These are phyloP conservation scores for Cydia splendana DNA, from an alignment of 1,140 invertebrate species.

Conservation along the genomic window DNA sequence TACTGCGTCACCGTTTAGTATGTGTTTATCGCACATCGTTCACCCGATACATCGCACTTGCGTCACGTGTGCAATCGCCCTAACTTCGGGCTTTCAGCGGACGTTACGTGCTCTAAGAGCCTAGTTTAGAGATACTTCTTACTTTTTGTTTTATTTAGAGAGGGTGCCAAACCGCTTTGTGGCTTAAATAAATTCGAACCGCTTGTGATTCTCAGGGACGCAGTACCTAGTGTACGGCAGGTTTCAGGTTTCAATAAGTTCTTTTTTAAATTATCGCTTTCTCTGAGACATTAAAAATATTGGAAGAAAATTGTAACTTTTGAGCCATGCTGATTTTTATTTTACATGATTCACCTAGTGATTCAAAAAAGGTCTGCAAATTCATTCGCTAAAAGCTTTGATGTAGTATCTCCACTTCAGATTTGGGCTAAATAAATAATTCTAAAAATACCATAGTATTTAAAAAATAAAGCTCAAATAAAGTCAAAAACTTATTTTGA, in stretches of 20 bases:
- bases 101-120: constrained; percentile 30
- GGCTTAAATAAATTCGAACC: constrained; percentile 27
- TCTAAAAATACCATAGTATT: no score
- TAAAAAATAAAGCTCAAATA: no score
- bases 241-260: not conserved
- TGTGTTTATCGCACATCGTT: constrained; percentile 29
- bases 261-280: not conserved
- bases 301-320: no score
- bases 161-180: constrained; percentile 21
- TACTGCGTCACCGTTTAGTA: not conserved
- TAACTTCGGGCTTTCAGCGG: constrained; percentile 27
- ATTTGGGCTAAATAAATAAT: no score
- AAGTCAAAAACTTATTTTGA: no score
- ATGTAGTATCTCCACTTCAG: no score
- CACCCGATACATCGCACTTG: constrained; percentile 29
- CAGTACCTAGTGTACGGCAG: not conserved
- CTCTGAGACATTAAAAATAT: not conserved
- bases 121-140: constrained; percentile 24
- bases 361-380: no score
- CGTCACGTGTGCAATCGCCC: constrained; percentile 26
- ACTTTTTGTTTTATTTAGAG: constrained; percentile 30
- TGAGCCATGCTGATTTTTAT: no score
- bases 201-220: not conserved
- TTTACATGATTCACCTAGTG: no score
- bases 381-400: no score